A percentile compares a stretch with the other conserved stretches of the same genome.
These are phyloP conservation scores for Anastrepha ludens DNA, from an alignment of 1,140 invertebrate species.

Conservation along the genomic window DNA sequence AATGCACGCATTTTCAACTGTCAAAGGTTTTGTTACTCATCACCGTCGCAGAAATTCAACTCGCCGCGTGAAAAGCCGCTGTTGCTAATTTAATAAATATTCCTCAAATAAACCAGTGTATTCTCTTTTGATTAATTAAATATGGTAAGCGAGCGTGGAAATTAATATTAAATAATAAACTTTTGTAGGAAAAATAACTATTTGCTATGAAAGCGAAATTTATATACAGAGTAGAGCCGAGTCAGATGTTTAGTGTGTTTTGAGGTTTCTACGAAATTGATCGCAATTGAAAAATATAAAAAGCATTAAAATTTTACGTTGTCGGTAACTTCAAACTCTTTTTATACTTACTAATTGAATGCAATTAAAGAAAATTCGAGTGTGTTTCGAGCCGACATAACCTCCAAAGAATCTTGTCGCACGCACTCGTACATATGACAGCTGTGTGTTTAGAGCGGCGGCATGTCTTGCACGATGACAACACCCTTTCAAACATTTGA, in stretches of 20 bases:
- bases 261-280: no score
- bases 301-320: no score
- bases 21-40: conserved; percentile 41
- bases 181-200: no score
- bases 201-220: no score
- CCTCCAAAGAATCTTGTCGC: conserved; percentile 72
- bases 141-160: conserved; percentile 55
- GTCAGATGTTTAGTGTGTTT: no score
- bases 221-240: no score
- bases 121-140: conserved; percentile 63
- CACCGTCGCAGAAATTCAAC: neutral
- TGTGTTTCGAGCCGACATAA: conserved; percentile 62
- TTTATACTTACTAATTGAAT: no score
- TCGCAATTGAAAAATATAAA: no score
- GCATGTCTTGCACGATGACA: neutral
- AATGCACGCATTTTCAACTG: conserved; percentile 1
- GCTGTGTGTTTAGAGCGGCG: neutral
- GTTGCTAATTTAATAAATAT: conserved; percentile 56
- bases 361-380: no score
- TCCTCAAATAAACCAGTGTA: neutral
- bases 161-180: neutral
- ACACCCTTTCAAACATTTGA: conserved; percentile 1
- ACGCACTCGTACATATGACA: neutral
- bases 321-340: no score
- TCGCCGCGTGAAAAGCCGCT: conserved; percentile 56